Conservation (phyloP, 2,888 invertebrate species). For the Dromius quadrimaculatus region DNA sequence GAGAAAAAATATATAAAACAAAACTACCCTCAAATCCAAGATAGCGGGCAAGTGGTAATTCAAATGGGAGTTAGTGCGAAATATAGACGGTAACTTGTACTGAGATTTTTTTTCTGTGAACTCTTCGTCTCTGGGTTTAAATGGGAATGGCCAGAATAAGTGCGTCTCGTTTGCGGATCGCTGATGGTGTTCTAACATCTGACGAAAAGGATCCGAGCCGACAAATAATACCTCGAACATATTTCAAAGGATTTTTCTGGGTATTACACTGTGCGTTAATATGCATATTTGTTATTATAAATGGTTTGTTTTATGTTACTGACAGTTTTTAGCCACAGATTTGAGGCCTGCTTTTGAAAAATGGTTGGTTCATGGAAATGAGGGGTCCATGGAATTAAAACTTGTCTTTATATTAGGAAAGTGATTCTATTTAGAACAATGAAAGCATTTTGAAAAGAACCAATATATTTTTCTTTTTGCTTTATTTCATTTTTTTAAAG, state of each 20-base stretch:
- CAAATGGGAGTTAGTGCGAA: too few species aligned
- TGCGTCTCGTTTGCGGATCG: too few species aligned
- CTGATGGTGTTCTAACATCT: background rate
- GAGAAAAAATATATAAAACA: too few species aligned
- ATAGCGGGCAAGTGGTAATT: too few species aligned
- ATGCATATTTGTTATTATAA: constrained; percentile 32
- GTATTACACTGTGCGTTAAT: constrained; percentile 22
- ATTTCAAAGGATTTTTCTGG: constrained; percentile 29
- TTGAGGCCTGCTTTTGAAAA: background rate
- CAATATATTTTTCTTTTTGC: too few species aligned
- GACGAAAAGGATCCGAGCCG: too few species aligned
- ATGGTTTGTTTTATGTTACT: constrained; percentile 20
- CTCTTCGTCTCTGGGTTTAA: too few species aligned
- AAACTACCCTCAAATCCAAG: too few species aligned
- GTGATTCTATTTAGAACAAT: constrained; percentile 9
- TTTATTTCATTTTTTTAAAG: too few species aligned
- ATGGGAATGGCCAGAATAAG: background rate
- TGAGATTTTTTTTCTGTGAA: too few species aligned
- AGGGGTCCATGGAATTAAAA: background rate
- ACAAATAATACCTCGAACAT: constrained; percentile 34
- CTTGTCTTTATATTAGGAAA: constrained; percentile 9
- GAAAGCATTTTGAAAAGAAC: too few species aligned
- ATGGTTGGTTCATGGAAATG: constrained; percentile 15
- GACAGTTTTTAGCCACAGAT: constrained; percentile 11
- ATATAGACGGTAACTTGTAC: too few species aligned